Base-by-base conservation (phyloP, 2,797 vertebrate species). In the Glyptemys insculpta region DNA sequence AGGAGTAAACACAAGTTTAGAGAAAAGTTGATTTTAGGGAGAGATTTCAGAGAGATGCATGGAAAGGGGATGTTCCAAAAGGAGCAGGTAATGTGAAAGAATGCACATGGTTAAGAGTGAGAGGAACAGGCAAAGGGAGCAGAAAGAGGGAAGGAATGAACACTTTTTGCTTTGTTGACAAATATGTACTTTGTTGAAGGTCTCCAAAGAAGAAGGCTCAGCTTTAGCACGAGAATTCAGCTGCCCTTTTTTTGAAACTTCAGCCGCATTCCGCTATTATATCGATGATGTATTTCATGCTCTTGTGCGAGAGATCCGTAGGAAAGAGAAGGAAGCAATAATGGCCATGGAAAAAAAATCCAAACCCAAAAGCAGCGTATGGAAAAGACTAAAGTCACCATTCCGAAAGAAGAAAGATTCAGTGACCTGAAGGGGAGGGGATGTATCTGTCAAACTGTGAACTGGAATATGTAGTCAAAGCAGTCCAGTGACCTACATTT, bases 241-340 rank as follows among this genome's bases (percentile, higher is more conserved):
- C 96, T 99, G 99, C 87, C 99, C 99, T 3, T 99, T 99, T 80
- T 99, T 99, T 1, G 99, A 99, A 94, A 99, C 99, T 0, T 99
- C 99, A 0, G 99, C 99, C 0, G 99, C 99, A 0, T 99, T 98
- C 68, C 99, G 99, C 5, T 99, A 99, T 47, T 99, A 99, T 91
- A 99, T 99, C 0, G 99, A 99, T 1, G 99, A 99, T 0, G 98
- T 99, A 0, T 99, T 99, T 79, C 98, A 98, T 1, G 98, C 98
- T 0, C 98, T 99, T 1, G 99, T 99, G 81, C 98, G 99, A 2
- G 99, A 99, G 94, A 99, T 99, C 85, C 99, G 99, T 3, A 94
- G 98, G 92, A 99, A 98, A 37, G 99, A 99, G 91, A 98, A 91
- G 3, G 99, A 99, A 86, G 97, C 98, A 0, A 97, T 97, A 0